Conservation (phyloP, 2,888 invertebrate genomes). For the Acleris laterana region DNA sequence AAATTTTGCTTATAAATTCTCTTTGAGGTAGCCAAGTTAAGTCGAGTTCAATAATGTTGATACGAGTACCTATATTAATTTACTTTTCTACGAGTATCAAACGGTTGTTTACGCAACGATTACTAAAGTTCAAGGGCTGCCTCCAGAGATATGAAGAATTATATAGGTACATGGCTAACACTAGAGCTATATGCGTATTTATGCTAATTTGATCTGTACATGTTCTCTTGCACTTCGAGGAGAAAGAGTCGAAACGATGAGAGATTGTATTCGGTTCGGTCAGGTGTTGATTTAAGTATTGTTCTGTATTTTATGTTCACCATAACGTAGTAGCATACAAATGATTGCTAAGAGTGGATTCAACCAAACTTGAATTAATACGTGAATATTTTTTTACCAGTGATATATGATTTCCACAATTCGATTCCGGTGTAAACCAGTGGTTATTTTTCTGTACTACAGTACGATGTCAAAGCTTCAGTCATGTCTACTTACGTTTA, state of each 20-base stretch:
- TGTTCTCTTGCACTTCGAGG: constrained; percentile 34
- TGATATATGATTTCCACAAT: no score
- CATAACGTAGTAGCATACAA: no score
- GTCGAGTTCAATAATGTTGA: neutral
- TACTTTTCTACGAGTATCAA: neutral
- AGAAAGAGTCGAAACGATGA: constrained; percentile 33
- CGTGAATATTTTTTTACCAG: no score
- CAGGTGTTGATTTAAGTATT: constrained; percentile 11
- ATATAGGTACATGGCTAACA: constrained; percentile 14
- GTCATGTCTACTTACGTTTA: no score
- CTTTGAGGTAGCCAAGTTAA: constrained; percentile 51
- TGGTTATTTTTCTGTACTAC: no score
- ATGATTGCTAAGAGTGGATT: no score
- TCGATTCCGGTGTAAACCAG: no score
- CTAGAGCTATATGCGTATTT: constrained; percentile 25
- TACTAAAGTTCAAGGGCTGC: constrained; percentile 45
- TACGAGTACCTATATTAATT: neutral
- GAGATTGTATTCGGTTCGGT: constrained; percentile 27
- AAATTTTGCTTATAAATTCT: constrained; percentile 48
- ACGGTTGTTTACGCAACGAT: constrained; percentile 11
- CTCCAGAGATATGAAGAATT: constrained; percentile 42
- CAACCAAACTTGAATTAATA: no score
- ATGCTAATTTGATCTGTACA: constrained; percentile 29
- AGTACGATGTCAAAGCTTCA: no score
- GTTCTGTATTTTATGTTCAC: neutral